Evolutionary conservation across 53 echinoderm and acorn worm species (phyloP), one percentile per base, ranked within the genome.

Genomic region (Astropecten irregularis): DNA sequence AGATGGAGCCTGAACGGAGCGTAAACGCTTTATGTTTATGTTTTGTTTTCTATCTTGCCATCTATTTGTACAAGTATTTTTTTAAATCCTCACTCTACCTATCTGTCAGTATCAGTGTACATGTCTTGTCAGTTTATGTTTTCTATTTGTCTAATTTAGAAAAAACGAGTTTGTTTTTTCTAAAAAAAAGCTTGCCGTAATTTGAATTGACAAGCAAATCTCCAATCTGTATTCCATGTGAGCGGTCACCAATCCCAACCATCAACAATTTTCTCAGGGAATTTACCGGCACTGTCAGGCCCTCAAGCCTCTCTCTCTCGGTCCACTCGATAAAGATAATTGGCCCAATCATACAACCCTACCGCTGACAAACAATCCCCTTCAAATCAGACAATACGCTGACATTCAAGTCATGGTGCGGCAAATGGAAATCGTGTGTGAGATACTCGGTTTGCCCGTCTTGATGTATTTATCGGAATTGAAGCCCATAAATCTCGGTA

Each of bases 401-500:
- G 54, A 73, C n/a, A n/a, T n/a, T n/a, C n/a, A n/a, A n/a, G n/a
- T n/a, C n/a, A n/a, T n/a, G n/a, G n/a, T n/a, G n/a, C n/a, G n/a
- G n/a, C n/a, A n/a, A n/a, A n/a, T n/a, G n/a, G 52, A 35, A 58
- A 39, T 39, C 59, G 23, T 54, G 65, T 38, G 58, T 16, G 76
- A n/a, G n/a, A 76, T 76, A 76, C 76, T 76, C 56, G 28, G 58
- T 56, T 76, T 30, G 35, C 14, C 35, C 39, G 38, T 57, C 58
- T 29, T 44, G 68, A 35, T 71, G 59, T 30, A 71, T 71, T 71
- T 71, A 71, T 52, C 20, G 20, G 71, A 71, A 71, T 50, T 22
- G 32, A 52, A 48, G 69, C 69, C 69, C 47, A 69, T 69, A 69
- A 69, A 69, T 69, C 69, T 25, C 29, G 42, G 18, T 71, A 30